Percentiles rank a stretch among this genome's conserved stretches.
These are phyloP conservation scores for Tenthredo livida DNA, from an alignment of 2,888 invertebrate genomes.

Conservation along the genomic window DNA sequence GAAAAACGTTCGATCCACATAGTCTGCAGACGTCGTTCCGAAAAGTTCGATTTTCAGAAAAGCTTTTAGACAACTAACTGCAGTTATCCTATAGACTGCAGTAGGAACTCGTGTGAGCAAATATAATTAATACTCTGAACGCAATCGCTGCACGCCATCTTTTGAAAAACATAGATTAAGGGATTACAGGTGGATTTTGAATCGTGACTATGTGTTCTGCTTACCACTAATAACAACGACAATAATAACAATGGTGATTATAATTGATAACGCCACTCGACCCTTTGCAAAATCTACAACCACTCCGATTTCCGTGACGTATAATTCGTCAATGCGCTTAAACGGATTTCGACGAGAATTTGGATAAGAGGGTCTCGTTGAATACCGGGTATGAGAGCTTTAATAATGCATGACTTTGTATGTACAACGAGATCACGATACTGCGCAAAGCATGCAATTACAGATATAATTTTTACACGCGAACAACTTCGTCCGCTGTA, in stretches of 20 bases:
- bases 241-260: slow-evolving; percentile 12
- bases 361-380: slow-evolving; percentile 17
- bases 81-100: background rate
- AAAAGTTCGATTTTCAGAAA: slow-evolving; percentile 5
- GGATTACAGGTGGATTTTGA: background rate
- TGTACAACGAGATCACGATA: slow-evolving; percentile 21
- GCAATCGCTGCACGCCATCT: background rate
- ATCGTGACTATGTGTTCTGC: background rate
- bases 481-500: background rate
- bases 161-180: background rate
- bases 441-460: background rate
- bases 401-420: slow-evolving; percentile 43
- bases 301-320: slow-evolving; percentile 38
- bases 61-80: background rate
- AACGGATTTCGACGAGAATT: slow-evolving; percentile 33
- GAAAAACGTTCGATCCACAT: background rate
- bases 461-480: slow-evolving; percentile 42
- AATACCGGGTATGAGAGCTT: background rate
- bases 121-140: slow-evolving; percentile 5
- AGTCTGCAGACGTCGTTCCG: background rate
- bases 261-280: slow-evolving; percentile 13
- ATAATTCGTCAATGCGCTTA: slow-evolving; percentile 45
- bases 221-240: slow-evolving; percentile 12
- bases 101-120: background rate
- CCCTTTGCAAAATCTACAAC: slow-evolving; percentile 27